Conservation (phyloP, 2,113 vertebrate species). For the Pica pica region DNA sequence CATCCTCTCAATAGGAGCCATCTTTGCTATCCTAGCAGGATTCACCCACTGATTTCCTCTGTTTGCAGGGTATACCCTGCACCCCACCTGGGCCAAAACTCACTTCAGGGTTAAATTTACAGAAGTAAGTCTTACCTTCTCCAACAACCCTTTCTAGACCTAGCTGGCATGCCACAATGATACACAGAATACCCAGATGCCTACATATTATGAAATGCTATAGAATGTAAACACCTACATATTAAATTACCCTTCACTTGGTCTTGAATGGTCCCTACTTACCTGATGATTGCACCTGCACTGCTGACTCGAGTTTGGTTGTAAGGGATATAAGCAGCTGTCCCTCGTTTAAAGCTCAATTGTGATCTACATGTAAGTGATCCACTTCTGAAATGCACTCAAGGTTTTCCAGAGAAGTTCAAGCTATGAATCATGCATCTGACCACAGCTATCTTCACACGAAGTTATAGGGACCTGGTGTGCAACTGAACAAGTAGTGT, state of each 20-base stretch:
- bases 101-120: background rate
- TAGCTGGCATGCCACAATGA: background rate
- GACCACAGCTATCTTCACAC: background rate
- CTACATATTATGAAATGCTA: background rate
- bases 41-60: background rate
- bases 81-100: background rate
- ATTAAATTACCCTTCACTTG: background rate
- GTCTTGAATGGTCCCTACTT: background rate
- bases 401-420: background rate
- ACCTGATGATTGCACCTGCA: background rate
- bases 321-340: background rate
- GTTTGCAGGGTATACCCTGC: background rate
- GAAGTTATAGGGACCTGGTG: background rate
- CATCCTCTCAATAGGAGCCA: fast-evolving
- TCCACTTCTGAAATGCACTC: background rate
- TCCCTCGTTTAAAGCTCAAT: background rate
- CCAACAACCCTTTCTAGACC: background rate
- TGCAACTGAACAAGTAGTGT: background rate
- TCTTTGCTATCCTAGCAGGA: background rate
- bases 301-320: fast-evolving
- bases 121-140: background rate
- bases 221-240: background rate
- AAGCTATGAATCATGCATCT: background rate
- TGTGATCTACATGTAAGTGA: background rate
- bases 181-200: background rate